Conservation (phyloP, 1,140 invertebrate genomes). For the Scaptomyza graminum region DNA sequence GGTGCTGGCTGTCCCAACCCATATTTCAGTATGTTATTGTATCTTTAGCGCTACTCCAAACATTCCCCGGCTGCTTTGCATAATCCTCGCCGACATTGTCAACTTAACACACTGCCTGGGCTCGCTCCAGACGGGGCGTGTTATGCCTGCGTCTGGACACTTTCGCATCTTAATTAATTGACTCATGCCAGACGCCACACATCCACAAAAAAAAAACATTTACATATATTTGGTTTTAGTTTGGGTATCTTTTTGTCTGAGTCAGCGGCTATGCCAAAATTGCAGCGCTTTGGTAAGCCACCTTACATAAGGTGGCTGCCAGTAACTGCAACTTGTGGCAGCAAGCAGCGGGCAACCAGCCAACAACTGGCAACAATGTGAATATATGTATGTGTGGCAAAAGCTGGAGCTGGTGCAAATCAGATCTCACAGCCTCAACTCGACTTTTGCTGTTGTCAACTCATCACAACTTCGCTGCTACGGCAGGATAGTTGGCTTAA, state of each 20-base stretch:
- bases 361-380: conserved; percentile 49
- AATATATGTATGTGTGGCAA: conserved; percentile 57
- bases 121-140: conserved; percentile 59
- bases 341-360: conserved; percentile 16
- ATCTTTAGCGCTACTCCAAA: conserved; percentile 8
- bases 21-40: background rate
- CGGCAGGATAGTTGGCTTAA: conserved; percentile 1
- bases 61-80: conserved; percentile 38
- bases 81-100: conserved; percentile 52
- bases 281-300: conserved; percentile 63
- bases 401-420: conserved; percentile 41
- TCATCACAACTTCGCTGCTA: conserved; percentile 25
- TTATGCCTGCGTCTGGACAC: conserved; percentile 60
- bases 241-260: conserved; percentile 39
- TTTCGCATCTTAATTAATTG: conserved; percentile 74
- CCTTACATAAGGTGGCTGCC: conserved; percentile 59
- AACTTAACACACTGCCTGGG: conserved; percentile 49
- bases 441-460: conserved; percentile 37
- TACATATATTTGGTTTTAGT: conserved; percentile 12
- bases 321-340: conserved; percentile 57
- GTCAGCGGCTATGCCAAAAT: conserved; percentile 62
- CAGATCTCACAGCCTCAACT: conserved; percentile 54
- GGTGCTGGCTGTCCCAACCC: conserved; percentile 3
- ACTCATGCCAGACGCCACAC: conserved; percentile 60
- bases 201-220: background rate